Base-by-base conservation (phyloP, 2,888 invertebrate genomes). In the Eustalomyia histrio region DNA sequence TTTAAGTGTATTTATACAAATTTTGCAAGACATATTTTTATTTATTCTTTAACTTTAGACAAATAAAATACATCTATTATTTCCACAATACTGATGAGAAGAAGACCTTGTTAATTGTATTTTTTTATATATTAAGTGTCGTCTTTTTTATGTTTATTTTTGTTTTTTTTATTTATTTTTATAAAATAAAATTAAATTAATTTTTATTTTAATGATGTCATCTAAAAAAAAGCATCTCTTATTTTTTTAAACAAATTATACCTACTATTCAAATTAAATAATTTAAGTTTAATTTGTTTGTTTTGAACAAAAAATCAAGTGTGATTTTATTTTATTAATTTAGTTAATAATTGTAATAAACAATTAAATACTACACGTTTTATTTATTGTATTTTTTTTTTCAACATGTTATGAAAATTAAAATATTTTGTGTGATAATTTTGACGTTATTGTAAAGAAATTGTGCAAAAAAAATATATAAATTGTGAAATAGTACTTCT, bases 171-270 rank as follows among this genome's bases (percentile, higher is more conserved):
- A 58, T 6, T 58, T 17, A 39, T 43, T 61, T 35, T 64, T 8
- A 50, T 24, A 63, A 60, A 39, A 60, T 18, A 39, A 16, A 21
- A 29, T 63, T 63, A 29, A 9, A 63, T 50, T 47, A 29, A 29
- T 50, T 50, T 63, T 0, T 50, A 29, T 16, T 6, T 29, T 16
- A 63, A 64, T 64, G 63, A 64, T 64, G 63, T 64, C 63, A 64
- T 64, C 10, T 16, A 8, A 61, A 29, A 29, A 64, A 12, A 43
- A 61, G 18, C n/a, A n/a, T n/a, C n/a, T n/a, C n/a, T n/a, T n/a
- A n/a, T n/a, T n/a, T n/a, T 61, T 24, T 47, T 47, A 21, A 8
- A 35, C 35, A 58, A 33, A 29, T 17, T 35, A 29, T 57, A n/a
- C 16, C 9, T 33, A 39, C 12, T 39, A 12, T 39, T 39, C 39